Base-by-base conservation (phyloP, 2,797 vertebrate species). In the Falco biarmicus region DNA sequence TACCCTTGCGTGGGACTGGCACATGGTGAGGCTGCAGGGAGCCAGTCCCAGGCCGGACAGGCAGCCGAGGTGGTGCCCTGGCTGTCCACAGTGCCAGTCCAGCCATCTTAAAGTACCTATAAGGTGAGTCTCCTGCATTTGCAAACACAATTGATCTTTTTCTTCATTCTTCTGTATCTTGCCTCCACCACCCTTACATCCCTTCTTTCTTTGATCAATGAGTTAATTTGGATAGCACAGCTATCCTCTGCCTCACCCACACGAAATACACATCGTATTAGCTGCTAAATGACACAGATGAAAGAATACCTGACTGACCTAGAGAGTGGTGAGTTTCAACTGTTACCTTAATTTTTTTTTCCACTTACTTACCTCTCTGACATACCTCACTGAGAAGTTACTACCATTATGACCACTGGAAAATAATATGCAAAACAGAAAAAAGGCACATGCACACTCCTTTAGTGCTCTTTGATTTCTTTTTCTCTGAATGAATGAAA, bases 401-500 rank as follows among this genome's bases (percentile, higher is more conserved):
- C 8, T 53, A 43, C 10, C 31, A 5, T 47, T 76, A 74, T 24
- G 12, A 47, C 10, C 32, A 22, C 37, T n/a, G 32, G 26, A 19
- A 83, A 90, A 81, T 45, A 77, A 24, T 8, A 13, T 7, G 5
- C 26, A 41, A 51, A 84, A 68, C 18, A 75, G 66, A 84, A 91
- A 21, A 34, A 18, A 1, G 4, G 19, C 17, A 43, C 15, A 26
- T 0, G 0, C 13, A 25, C 3, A 6, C 10, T 82, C 25, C 25
- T 54, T 85, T 48, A 25, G 6, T 39, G 32, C 12, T 65, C 39
- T 75, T 74, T n/a, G n/a, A 89, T 68, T 78, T 61, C 9, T 75
- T 74, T n/a, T 68, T 48, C 64, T 82, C 26, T 85, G 32, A n/a
- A 39, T 39, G 12, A 74, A 53, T 63, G 3, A 85, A 68, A 61